These are phyloP conservation scores for Acestrorhynchus altus DNA, from an alignment of 2,797 vertebrate genomes.

Conservation along the genomic window DNA sequence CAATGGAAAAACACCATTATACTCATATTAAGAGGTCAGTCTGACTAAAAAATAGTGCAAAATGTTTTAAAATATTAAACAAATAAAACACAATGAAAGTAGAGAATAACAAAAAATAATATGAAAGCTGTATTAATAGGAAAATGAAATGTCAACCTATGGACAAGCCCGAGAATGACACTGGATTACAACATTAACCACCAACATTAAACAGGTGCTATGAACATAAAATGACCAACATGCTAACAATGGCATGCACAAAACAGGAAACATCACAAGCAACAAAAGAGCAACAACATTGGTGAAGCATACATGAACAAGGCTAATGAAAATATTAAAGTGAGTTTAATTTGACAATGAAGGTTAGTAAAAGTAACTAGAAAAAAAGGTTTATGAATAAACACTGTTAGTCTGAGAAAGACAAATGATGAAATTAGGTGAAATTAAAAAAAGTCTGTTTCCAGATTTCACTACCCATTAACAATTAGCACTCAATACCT, in stretches of 20 bases:
- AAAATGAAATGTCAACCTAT: conserved; percentile 30
- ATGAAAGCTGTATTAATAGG: conserved; percentile 44
- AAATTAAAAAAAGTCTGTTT: not conserved
- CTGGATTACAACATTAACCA: conserved; percentile 28
- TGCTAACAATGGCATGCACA: conserved; percentile 25
- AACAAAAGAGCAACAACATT: conserved; percentile 2
- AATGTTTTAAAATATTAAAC: not conserved
- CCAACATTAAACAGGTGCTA: conserved; percentile 31
- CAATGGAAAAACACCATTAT: no score
- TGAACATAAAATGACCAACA: conserved; percentile 30
- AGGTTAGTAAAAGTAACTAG: conserved; percentile 4
- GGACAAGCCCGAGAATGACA: conserved; percentile 38
- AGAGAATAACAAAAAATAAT: conserved; percentile 7
- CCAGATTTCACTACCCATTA: no score
- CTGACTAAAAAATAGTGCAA: not conserved
- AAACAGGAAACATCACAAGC: conserved; percentile 11
- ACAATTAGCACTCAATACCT: no score
- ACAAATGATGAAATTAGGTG: not conserved
- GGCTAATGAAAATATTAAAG: not conserved
- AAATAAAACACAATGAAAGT: conserved; percentile 3
- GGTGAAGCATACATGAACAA: not conserved
- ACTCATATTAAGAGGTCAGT: not conserved
- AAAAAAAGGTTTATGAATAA: not conserved
- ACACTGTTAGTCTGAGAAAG: not conserved
- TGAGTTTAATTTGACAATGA: not conserved